phyloP scores from a whole-genome alignment of 2,113 vertebrate genomes.

The Leptosomus discolor region DNA sequence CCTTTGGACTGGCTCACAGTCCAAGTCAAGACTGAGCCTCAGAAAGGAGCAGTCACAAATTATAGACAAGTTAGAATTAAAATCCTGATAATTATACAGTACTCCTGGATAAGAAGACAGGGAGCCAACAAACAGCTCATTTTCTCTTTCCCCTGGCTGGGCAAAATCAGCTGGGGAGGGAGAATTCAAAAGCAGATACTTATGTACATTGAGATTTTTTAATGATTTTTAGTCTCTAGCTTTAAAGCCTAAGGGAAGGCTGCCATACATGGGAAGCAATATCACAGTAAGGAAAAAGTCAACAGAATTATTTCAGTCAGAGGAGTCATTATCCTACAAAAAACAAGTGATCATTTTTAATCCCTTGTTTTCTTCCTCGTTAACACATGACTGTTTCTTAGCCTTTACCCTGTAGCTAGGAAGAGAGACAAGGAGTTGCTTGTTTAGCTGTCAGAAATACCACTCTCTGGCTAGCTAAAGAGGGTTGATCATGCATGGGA shows the following conservation, averaged over 20 bases:
- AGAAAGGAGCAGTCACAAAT: not conserved
- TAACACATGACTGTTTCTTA: not conserved
- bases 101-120: not conserved
- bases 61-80: not conserved
- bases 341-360: not conserved
- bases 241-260: not conserved
- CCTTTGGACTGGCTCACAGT: not conserved
- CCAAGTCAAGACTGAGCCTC: not conserved
- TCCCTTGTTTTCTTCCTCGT: not conserved
- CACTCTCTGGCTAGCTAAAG: not conserved
- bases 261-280: not conserved
- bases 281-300: not conserved
- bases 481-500: not conserved
- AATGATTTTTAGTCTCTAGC: not conserved
- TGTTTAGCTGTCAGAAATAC: slow-evolving; percentile 17
- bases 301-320: not conserved
- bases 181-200: not conserved
- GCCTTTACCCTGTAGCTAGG: not conserved
- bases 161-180: not conserved
- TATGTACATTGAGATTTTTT: not conserved
- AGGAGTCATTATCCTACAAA: not conserved
- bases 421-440: slow-evolving; percentile 5
- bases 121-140: not conserved
- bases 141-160: not conserved
- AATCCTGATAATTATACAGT: not conserved